Base-by-base conservation (phyloP, 2,113 vertebrate genomes). In the Oenanthe oenanthe region DNA sequence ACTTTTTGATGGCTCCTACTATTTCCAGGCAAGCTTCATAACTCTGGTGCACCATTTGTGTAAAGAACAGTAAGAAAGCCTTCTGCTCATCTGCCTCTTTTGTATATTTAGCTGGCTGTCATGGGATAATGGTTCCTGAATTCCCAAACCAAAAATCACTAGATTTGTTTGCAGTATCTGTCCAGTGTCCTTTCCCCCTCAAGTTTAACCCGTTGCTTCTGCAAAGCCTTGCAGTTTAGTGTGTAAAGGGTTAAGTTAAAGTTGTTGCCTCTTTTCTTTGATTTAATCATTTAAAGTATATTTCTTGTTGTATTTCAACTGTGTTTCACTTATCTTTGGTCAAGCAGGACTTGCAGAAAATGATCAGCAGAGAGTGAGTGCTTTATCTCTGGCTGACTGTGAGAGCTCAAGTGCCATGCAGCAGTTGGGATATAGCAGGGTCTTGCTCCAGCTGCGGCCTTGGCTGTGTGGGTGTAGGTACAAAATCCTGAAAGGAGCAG, bases 381-480 rank as follows among this genome's bases (percentile, higher is more conserved):
- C 8, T 85, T 88, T 38, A 43, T 24, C 17, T 51, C 21, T 5
- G 4, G 16, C 14, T 54, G 43, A 13, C 45, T 56, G 32, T 45
- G 50, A 67, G 20, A 60, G 29, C 24, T 53, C 19, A 36, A 9
- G 34, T n/a, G 43, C 34, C 13, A 17, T 17, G 25, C 25, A 66
- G 34, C 32, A 47, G 13, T 5, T 45, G 61, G 45, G 65, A 5
- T 28, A 16, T 17, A 28, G 32, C n/a, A 66, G 22, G 43, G 28
- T 29, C 18, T 36, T 45, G 20, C 28, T 67, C 13, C 45, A 67
- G 0, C 24, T 56, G 32, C 32, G 51, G 70, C 34, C 53, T 74
- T 70, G 54, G 29, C 32, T 4, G 1, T 32, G 13, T 38, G 32
- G 13, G 26, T 28, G 2, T 6, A 21, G 0, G 0, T 29, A 19